Percentiles rank a stretch among this genome's conserved stretches.
phyloP scores from a whole-genome alignment of 2,113 vertebrate genomes.

The Podiceps cristatus region DNA sequence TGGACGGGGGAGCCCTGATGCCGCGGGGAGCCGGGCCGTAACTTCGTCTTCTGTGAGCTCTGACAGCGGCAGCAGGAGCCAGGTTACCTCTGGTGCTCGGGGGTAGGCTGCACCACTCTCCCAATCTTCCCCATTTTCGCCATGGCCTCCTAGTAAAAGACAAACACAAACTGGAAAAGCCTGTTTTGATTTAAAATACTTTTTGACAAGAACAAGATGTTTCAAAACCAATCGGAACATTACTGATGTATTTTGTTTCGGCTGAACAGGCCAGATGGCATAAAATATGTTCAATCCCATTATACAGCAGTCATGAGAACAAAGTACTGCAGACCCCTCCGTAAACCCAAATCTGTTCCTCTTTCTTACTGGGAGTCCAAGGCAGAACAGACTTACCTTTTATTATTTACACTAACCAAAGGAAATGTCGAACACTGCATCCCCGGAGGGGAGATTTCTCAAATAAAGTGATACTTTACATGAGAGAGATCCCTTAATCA shows the following conservation, averaged over 20 bases:
- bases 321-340: conserved; percentile 25
- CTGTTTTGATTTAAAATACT: conserved; percentile 69
- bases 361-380: conserved; percentile 6
- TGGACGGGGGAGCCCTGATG: no score
- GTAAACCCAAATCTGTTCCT: conserved; percentile 40
- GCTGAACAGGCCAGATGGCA: conserved; percentile 54
- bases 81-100: conserved; percentile 82
- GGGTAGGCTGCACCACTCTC: conserved; percentile 83
- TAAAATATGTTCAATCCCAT: conserved; percentile 56
- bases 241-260: conserved; percentile 57
- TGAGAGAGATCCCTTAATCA: background rate
- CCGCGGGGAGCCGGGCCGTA: no score
- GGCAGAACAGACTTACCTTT: conserved; percentile 21
- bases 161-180: conserved; percentile 54
- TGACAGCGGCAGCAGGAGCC: background rate
- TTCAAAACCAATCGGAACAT: conserved; percentile 53
- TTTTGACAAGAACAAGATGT: conserved; percentile 69
- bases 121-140: conserved; percentile 90
- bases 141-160: conserved; percentile 90
- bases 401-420: conserved; percentile 38
- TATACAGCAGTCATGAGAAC: conserved; percentile 56
- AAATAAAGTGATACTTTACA: background rate
- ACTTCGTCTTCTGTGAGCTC: no score
- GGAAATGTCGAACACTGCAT: conserved; percentile 45
- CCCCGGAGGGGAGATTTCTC: background rate